These are phyloP conservation scores for Sylvilagus bachmani DNA, from an alignment of 2,113 vertebrate genomes.

Conservation along the genomic window DNA sequence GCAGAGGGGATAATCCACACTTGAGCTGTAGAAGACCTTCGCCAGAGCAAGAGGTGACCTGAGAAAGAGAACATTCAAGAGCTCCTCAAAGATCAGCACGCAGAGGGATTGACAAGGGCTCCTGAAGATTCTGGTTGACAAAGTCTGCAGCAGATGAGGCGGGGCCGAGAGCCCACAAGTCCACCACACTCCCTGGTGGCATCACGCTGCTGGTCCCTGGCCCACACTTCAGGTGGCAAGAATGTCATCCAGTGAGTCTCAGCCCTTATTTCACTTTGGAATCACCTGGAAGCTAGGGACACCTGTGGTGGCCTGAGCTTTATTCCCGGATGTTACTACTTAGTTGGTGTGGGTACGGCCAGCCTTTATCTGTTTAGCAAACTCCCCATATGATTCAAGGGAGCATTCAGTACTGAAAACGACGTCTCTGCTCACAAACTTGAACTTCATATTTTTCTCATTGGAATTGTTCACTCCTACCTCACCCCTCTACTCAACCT, in stretches of 20 bases:
- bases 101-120: neutral
- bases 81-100: neutral
- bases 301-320: neutral
- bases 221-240: neutral
- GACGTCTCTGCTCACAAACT: neutral
- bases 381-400: neutral
- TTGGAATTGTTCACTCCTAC: neutral
- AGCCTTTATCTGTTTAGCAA: neutral
- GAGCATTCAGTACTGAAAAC: neutral
- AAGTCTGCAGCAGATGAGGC: neutral
- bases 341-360: neutral
- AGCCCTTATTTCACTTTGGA: neutral
- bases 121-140: neutral
- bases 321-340: neutral
- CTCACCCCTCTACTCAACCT: neutral
- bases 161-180: too few species aligned
- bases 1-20: too few species aligned
- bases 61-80: neutral
- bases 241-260: neutral
- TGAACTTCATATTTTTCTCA: neutral
- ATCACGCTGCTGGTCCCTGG: neutral
- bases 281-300: neutral
- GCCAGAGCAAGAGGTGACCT: neutral
- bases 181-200: neutral
- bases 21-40: too few species aligned